A percentile compares a stretch with the other conserved stretches of the same genome.
Evolutionary conservation across 2,113 vertebrate genomes (phyloP).

Genomic region (Arenaria interpres): DNA sequence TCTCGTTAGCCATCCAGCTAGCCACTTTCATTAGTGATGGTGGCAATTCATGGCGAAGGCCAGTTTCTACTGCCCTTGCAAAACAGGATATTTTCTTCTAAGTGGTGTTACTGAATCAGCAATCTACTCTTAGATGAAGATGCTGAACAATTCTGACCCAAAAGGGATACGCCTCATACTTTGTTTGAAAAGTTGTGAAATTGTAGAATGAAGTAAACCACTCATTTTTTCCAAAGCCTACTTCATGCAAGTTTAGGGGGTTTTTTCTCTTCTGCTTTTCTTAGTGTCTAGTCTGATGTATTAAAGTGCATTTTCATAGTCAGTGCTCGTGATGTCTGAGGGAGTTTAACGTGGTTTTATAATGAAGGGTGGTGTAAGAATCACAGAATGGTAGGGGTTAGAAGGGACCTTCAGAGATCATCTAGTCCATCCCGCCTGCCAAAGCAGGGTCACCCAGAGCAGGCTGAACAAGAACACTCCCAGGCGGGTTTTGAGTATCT

Average conservation of each 20-base stretch:
- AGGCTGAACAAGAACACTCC: too few relatives aligned
- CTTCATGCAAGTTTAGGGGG: not conserved
- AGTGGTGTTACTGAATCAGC: not conserved
- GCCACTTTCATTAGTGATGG: slow-evolving; percentile 61
- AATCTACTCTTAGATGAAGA: not conserved
- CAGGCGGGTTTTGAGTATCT: too few relatives aligned
- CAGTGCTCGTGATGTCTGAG: not conserved
- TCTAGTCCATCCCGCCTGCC: too few relatives aligned
- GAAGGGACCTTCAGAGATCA: too few relatives aligned
- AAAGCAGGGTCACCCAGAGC: too few relatives aligned
- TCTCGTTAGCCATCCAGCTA: slow-evolving; percentile 54
- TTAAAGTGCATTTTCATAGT: not conserved
- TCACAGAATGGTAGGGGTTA: too few relatives aligned
- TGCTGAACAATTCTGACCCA: not conserved
- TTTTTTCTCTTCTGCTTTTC: not conserved
- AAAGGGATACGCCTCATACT: not conserved
- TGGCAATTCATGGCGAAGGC: not conserved
- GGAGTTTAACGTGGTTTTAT: not conserved
- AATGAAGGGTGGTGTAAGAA: not conserved
- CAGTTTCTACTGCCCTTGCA: slow-evolving; percentile 3
- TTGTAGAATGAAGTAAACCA: not conserved
- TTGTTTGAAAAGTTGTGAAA: not conserved
- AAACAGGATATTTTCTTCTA: not conserved
- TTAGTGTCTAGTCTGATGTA: not conserved
- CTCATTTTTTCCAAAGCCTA: not conserved